Conservation (phyloP, 2,797 vertebrate genomes). For the Perdix hodgsoniae region DNA sequence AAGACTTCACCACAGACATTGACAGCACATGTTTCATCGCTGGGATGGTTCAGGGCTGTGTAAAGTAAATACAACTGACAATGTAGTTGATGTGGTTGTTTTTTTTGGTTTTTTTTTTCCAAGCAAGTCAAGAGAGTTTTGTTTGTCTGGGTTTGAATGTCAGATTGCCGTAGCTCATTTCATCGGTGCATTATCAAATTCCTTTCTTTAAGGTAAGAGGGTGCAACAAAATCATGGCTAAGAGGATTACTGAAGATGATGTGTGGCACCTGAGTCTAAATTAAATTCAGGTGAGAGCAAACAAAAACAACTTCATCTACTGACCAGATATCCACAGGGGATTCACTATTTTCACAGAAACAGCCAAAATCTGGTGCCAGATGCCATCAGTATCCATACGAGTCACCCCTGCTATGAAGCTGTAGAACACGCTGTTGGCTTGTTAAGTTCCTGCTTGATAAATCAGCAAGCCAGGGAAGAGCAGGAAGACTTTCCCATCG, state of each 20-base stretch:
- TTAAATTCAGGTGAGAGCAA: slow-evolving; percentile 20
- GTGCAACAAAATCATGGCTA: slow-evolving; percentile 17
- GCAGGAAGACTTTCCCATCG: accelerated
- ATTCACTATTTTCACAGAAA: not conserved
- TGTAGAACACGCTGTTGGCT: not conserved
- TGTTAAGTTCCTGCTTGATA: not conserved
- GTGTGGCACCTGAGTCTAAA: slow-evolving; percentile 42
- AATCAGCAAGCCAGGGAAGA: not conserved
- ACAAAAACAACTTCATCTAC: slow-evolving; percentile 16
- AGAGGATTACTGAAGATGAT: slow-evolving; percentile 64
- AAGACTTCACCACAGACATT: not conserved
- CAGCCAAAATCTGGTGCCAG: slow-evolving; percentile 11
- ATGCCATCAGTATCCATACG: not conserved
- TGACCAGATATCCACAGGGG: slow-evolving; percentile 34
- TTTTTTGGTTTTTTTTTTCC: slow-evolving; percentile 30
- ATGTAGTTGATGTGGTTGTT: not conserved
- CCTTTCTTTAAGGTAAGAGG: slow-evolving; percentile 55
- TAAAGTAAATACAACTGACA: slow-evolving; percentile 1
- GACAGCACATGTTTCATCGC: not conserved
- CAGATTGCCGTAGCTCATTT: slow-evolving; percentile 38
- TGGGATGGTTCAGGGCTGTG: not conserved
- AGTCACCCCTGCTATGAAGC: not conserved
- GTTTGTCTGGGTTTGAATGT: slow-evolving; percentile 36
- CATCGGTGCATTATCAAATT: slow-evolving; percentile 24
- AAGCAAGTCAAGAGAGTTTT: slow-evolving; percentile 5